A percentile compares a stretch with the other conserved stretches of the same genome.
Conservation (phyloP, 1,140 invertebrate species). For the Drosophila obscura region DNA sequence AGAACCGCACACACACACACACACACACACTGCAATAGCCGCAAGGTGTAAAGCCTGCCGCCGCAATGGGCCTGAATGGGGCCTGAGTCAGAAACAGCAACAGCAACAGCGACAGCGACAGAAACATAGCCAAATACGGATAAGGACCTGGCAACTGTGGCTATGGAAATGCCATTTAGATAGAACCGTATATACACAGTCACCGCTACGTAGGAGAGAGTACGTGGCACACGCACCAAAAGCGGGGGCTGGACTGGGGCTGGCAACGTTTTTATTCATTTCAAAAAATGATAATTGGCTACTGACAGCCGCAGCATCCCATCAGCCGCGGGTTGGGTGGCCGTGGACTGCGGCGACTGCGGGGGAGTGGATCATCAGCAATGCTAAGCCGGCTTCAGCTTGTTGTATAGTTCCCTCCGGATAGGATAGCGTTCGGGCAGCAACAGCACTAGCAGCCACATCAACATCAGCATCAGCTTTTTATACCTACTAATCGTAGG, state of each 20-base stretch:
- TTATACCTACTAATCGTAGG: not conserved
- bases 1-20: conserved; percentile 8
- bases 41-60: conserved; percentile 60
- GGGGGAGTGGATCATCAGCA: conserved; percentile 2
- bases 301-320: conserved; percentile 52
- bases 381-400: conserved; percentile 35
- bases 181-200: conserved; percentile 38
- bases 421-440: conserved; percentile 4
- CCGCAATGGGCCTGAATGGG: no score
- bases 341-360: conserved; percentile 5
- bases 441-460: conserved; percentile 10
- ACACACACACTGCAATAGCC: conserved; percentile 63
- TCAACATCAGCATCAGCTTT: not conserved
- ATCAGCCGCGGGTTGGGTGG: conserved; percentile 8
- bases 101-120: conserved; percentile 16
- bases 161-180: conserved; percentile 77
- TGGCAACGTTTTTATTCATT: conserved; percentile 73
- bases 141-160: conserved; percentile 40
- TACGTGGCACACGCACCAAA: conserved; percentile 39
- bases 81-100: no score
- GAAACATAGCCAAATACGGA: conserved; percentile 30
- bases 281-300: conserved; percentile 78
- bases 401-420: conserved; percentile 24
- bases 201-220: conserved; percentile 4
- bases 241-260: conserved; percentile 16